A percentile compares a stretch with the other conserved stretches of the same genome.
Evolutionary conservation across 2,888 invertebrate genomes (phyloP).

Genomic region (Pseudolycoriella hygida): DNA sequence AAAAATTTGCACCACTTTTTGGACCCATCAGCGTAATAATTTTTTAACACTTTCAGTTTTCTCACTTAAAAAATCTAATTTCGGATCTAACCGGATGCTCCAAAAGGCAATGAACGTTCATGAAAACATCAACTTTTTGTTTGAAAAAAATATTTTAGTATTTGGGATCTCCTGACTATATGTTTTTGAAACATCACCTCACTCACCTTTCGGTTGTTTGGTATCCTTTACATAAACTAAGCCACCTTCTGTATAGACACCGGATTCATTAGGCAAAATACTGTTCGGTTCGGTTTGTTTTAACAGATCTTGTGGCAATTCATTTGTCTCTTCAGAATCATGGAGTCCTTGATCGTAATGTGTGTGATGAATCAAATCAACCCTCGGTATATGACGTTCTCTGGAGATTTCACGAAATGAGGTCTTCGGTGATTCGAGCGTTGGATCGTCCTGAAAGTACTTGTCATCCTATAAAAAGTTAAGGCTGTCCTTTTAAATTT

Average conservation of each 20-base stretch:
- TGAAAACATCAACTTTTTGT: too few species aligned
- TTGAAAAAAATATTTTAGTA: too few species aligned
- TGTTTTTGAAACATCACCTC: too few species aligned
- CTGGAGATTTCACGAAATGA: conserved; percentile 11
- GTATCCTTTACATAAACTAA: conserved; percentile 33
- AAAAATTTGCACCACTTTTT: too few species aligned
- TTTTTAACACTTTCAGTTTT: too few species aligned
- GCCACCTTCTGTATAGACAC: conserved; percentile 45
- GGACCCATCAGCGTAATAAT: too few species aligned
- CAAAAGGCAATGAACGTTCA: too few species aligned
- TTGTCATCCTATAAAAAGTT: not conserved
- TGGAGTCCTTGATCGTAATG: not conserved
- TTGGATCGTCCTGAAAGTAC: not conserved
- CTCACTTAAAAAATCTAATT: too few species aligned
- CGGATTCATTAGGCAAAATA: conserved; percentile 14
- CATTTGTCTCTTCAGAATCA: conserved; percentile 3
- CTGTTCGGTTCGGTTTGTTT: not conserved
- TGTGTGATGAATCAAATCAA: conserved; percentile 13
- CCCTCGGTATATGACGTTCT: conserved; percentile 8
- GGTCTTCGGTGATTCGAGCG: conserved; percentile 2
- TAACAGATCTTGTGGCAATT: conserved; percentile 17
- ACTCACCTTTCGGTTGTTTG: not conserved
- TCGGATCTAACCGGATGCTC: too few species aligned
- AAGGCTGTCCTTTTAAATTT: too few species aligned
- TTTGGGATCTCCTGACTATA: too few species aligned